Percentiles rank a stretch among this genome's conserved stretches.
phyloP scores from a whole-genome alignment of 2,113 vertebrate species.

The Choloepus hoffmanni region DNA sequence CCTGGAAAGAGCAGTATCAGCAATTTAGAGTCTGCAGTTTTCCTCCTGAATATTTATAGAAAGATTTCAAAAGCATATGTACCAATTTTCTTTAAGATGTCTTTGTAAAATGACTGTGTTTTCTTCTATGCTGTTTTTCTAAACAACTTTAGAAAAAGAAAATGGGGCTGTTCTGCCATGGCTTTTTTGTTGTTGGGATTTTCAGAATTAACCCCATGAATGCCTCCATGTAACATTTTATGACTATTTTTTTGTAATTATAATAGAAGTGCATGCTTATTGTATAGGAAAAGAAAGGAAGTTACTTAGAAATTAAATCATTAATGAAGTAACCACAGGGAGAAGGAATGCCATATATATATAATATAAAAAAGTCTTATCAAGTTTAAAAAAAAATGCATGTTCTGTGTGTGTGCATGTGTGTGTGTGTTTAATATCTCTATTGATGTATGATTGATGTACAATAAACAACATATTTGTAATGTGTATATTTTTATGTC shows the following conservation, averaged over 20 bases:
- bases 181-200: constrained; percentile 30
- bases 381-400: not conserved
- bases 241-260: constrained; percentile 43
- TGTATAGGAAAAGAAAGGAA: not conserved
- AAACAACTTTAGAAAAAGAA: constrained; percentile 39
- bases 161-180: not conserved
- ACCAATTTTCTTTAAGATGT: constrained; percentile 63
- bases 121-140: not conserved
- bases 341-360: not conserved
- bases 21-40: constrained; percentile 60
- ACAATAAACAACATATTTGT: not conserved
- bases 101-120: constrained; percentile 57
- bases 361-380: not conserved
- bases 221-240: not conserved
- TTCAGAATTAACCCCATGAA: not conserved
- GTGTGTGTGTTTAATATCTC: not conserved
- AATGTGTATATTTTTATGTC: not conserved
- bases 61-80: constrained; percentile 71
- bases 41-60: constrained; percentile 79
- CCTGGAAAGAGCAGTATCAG: constrained; percentile 75
- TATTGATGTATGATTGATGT: not conserved
- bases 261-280: not conserved
- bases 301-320: not conserved
- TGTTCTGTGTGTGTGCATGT: not conserved
- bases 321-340: not conserved